Base-by-base conservation (phyloP, 2,113 vertebrate species). In the Centropus bengalensis region DNA sequence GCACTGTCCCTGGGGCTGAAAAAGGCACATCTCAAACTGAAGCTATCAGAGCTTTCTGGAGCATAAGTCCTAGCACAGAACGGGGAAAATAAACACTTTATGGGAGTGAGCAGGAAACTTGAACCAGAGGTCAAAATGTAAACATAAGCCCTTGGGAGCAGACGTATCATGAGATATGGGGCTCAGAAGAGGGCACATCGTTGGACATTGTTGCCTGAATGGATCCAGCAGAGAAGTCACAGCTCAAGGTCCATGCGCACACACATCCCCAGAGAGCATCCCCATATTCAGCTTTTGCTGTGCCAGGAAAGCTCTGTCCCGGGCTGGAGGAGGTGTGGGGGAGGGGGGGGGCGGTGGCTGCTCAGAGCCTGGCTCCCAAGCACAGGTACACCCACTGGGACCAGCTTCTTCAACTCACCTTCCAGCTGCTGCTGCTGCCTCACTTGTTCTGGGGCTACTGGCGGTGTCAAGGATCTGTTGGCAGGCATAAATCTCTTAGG, bases 321-420 rank as follows among this genome's bases (percentile, higher is more conserved):
- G 36, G 36, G 36, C 36, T 36, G 36, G 36, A 36, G 36, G 36
- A 8, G 36, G 9, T 36, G 36, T 36, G 28, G 14, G 22, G 63
- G 21, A 10, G 24, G n/a, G n/a, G n/a, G n/a, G n/a, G n/a, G n/a
- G n/a, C n/a, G n/a, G 51, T 7, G 12, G 12, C 8, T 27, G 23
- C 36, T 78, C 32, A 47, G 40, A 10, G 33, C 23, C 44, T 2
- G 2, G 54, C 13, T 76, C 22, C 58, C 5, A 5, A 63, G 36
- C 14, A 49, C 3, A 4, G 20, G 26, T 28, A 40, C 9, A 8
- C 4, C 2, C 4, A 0, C 20, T 11, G 40, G 71, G 27, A 10
- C 5, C 27, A 52, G 42, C 17, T 36, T 33, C 24, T 75, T 38
- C 52, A 36, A 22, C 22, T 54, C 76, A 5, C 10, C 14, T 58